phyloP scores from a whole-genome alignment of 2,888 invertebrate genomes.

The Cenopis cana region DNA sequence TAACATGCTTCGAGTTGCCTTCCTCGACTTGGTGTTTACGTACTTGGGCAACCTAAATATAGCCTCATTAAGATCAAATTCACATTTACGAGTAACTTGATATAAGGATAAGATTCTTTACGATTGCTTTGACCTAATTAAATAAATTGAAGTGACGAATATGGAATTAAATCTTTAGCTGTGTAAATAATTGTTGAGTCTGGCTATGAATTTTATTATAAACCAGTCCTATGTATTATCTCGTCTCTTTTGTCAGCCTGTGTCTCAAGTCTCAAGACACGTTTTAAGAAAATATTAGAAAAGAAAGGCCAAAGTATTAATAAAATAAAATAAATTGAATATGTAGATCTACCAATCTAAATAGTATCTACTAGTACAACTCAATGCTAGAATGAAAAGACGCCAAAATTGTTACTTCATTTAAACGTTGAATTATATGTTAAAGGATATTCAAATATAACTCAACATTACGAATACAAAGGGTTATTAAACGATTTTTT shows the following conservation, averaged over 20 bases:
- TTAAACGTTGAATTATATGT: not conserved
- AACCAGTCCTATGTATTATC: constrained; percentile 16
- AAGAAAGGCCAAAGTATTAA: not conserved
- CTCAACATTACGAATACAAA: no score
- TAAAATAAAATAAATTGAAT: not conserved
- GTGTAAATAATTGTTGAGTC: not conserved
- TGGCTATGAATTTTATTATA: not conserved
- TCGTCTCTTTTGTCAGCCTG: not conserved
- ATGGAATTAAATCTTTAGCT: not conserved
- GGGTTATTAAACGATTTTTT: no score
- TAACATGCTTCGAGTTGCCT: constrained; percentile 14
- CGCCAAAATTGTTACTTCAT: constrained; percentile 13
- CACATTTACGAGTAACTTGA: constrained; percentile 23
- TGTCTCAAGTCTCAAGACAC: not conserved
- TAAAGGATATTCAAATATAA: not conserved
- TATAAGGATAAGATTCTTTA: constrained; percentile 9
- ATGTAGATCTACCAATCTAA: not conserved
- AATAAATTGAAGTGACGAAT: not conserved
- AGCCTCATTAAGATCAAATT: constrained; percentile 14
- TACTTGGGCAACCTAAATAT: constrained; percentile 20
- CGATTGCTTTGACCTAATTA: constrained; percentile 17
- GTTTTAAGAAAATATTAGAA: not conserved
- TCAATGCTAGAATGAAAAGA: constrained; percentile 2
- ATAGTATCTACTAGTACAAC: not conserved
- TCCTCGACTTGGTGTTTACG: not conserved